Percentiles rank a stretch among this genome's conserved stretches.
Evolutionary conservation across 1,140 invertebrate genomes (phyloP).

Genomic region (Trypoxylus dichotomus): DNA sequence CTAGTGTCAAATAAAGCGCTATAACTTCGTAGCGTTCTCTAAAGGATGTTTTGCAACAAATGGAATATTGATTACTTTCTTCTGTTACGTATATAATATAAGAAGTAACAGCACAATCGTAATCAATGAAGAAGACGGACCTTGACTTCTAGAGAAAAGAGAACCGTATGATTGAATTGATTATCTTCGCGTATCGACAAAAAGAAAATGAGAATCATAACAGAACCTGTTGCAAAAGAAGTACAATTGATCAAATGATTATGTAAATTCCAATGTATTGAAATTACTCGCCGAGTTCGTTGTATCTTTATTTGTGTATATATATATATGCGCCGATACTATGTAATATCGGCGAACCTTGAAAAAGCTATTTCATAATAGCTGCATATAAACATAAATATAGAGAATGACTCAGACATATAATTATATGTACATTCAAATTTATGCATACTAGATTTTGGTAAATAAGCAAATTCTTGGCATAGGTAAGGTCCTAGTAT

Average conservation of each 20-base stretch:
- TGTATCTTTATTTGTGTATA: no score
- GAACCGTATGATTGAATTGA: not conserved
- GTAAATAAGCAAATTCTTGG: no score
- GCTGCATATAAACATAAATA: not conserved
- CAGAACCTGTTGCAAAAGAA: not conserved
- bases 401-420: not conserved
- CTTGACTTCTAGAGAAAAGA: not conserved
- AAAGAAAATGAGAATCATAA: not conserved
- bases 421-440: not conserved
- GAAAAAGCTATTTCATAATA: not conserved
- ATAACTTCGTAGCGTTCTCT: not conserved
- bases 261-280: no score
- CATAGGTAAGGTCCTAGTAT: no score
- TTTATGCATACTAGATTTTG: not conserved
- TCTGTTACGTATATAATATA: not conserved
- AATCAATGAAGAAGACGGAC: not conserved
- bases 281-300: no score
- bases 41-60: not conserved
- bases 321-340: not conserved
- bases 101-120: not conserved
- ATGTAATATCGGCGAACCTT: not conserved
- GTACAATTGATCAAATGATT: not conserved
- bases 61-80: not conserved
- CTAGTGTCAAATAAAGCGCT: not conserved
- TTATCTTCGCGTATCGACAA: not conserved